Percentiles rank a stretch among this genome's conserved stretches.
Evolutionary conservation across 2,888 invertebrate genomes (phyloP).

Genomic region (Pyrochroa serraticornis): DNA sequence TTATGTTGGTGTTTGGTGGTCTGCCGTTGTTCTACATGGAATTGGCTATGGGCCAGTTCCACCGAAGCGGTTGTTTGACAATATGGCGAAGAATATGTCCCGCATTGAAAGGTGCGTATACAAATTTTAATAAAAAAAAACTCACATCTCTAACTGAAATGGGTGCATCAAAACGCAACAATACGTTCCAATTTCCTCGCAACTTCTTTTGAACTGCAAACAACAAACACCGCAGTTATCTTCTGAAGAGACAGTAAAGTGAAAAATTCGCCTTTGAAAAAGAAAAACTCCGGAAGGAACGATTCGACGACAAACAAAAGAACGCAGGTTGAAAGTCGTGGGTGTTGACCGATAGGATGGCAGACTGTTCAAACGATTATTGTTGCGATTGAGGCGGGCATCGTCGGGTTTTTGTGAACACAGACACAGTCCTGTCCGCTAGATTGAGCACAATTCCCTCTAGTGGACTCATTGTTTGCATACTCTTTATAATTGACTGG

Average conservation of each 20-base stretch:
- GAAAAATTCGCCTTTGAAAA: too few relatives aligned
- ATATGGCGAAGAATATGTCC: slow-evolving; percentile 95
- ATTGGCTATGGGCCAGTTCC: slow-evolving; percentile 91
- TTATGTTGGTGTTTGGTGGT: slow-evolving; percentile 92
- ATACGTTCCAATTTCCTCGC: background rate
- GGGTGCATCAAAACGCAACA: background rate
- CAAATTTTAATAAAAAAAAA: background rate
- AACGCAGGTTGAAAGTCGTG: background rate
- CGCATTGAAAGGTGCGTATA: slow-evolving; percentile 79
- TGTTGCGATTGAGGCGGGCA: slow-evolving; percentile 21
- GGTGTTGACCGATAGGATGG: background rate
- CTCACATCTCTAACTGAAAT: background rate
- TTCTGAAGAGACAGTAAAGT: too few relatives aligned
- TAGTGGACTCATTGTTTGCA: slow-evolving; percentile 21
- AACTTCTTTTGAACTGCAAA: background rate
- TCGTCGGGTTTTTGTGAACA: background rate
- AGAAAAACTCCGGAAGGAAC: background rate
- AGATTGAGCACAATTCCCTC: slow-evolving; percentile 22
- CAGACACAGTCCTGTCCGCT: background rate
- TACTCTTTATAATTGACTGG: slow-evolving; percentile 23
- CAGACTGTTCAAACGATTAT: slow-evolving; percentile 14
- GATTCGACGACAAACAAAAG: background rate
- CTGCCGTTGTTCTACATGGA: slow-evolving; percentile 96
- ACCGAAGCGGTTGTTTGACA: slow-evolving; percentile 88
- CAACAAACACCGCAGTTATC: too few relatives aligned